These are phyloP conservation scores for Patagioenas fasciata DNA, from an alignment of 2,113 vertebrate species.

Conservation along the genomic window DNA sequence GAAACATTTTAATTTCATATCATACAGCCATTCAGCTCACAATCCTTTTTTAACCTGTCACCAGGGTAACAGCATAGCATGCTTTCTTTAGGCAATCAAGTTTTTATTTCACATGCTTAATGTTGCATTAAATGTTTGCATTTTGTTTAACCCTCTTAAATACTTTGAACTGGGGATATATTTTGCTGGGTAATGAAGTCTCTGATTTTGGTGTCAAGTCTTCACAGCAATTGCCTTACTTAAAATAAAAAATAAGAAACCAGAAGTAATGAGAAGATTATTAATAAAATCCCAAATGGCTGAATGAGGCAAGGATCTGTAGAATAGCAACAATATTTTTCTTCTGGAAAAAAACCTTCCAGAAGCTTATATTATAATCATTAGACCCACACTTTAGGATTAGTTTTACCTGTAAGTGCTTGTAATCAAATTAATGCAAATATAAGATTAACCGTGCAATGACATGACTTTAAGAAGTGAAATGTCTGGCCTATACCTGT, in stretches of 20 bases:
- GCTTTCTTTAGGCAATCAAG: constrained; percentile 80
- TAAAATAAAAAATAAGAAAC: constrained; percentile 67
- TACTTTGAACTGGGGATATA: constrained; percentile 71
- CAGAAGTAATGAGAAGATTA: constrained; percentile 62
- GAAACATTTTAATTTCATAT: constrained; percentile 99
- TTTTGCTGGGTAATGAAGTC: constrained; percentile 73
- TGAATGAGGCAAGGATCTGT: constrained; percentile 35
- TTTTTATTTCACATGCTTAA: constrained; percentile 84
- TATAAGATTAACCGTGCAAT: constrained; percentile 32
- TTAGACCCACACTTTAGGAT: constrained; percentile 1
- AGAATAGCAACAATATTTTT: constrained; percentile 25
- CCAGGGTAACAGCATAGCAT: constrained; percentile 82
- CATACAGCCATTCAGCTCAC: constrained; percentile 83
- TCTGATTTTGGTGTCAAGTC: constrained; percentile 68
- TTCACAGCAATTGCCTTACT: constrained; percentile 60
- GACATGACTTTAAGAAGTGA: constrained; percentile 17
- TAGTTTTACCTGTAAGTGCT: constrained; percentile 38
- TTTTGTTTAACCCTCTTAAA: constrained; percentile 81
- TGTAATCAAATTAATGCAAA: constrained; percentile 38
- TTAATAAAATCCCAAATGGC: constrained; percentile 66
- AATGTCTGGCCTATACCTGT: background rate
- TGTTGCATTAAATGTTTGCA: constrained; percentile 82
- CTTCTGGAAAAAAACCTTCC: constrained; percentile 26
- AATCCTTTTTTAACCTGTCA: constrained; percentile 85
- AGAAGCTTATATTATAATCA: constrained; percentile 27